phyloP scores from a whole-genome alignment of 1,140 invertebrate genomes.

The Formica selysi region DNA sequence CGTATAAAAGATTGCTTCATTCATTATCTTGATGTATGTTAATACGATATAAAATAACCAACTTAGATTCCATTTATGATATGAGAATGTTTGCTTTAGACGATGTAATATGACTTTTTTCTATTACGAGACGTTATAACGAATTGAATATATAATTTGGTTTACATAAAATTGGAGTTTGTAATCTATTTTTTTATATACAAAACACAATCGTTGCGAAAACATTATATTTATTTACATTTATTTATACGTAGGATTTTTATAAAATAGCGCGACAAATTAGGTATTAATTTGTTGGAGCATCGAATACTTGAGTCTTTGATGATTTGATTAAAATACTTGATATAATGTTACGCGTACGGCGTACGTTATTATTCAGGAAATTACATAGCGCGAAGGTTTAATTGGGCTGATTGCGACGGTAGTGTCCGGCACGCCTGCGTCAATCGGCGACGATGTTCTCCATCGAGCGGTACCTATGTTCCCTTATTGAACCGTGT shows the following conservation, averaged over 20 bases:
- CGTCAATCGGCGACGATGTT: background rate
- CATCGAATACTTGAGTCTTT: conserved; percentile 2
- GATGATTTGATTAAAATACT: conserved; percentile 59
- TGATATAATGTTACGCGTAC: conserved; percentile 21
- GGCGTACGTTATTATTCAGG: conserved; percentile 65
- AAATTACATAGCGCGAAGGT: conserved; percentile 66
- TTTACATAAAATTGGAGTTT: background rate
- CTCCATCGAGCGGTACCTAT: conserved; percentile 9
- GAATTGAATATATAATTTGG: background rate
- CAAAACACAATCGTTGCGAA: no score
- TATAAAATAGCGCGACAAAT: background rate
- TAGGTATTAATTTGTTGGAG: conserved; percentile 3
- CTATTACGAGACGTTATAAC: background rate
- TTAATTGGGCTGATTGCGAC: conserved; percentile 64
- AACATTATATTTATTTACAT: background rate
- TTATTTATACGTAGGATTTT: background rate
- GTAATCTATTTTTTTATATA: background rate
- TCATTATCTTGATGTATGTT: background rate
- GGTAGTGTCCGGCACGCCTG: background rate
- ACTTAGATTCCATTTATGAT: background rate
- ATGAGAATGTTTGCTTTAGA: background rate
- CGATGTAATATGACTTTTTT: background rate
- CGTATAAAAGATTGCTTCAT: conserved; percentile 4
- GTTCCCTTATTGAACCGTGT: conserved; percentile 13
- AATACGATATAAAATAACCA: background rate